Percentiles rank a stretch among this genome's conserved stretches.
Conservation (phyloP, 2,113 vertebrate genomes). For the Ptilorrhoa leucosticta region DNA sequence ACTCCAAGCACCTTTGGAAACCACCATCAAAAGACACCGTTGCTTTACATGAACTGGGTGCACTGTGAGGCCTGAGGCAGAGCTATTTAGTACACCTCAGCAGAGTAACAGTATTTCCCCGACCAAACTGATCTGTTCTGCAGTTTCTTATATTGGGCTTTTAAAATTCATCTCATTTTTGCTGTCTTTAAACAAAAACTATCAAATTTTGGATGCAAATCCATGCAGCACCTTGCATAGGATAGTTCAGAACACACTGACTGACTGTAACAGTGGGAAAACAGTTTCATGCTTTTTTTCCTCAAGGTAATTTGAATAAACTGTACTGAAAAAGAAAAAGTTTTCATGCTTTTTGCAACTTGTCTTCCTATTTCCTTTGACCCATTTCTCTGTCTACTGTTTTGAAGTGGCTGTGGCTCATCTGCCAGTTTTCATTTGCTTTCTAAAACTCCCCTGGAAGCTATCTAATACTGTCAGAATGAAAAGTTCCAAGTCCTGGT, state of each 20-base stretch:
- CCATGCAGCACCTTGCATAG: neutral
- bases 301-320: neutral
- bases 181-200: neutral
- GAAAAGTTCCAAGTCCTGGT: neutral
- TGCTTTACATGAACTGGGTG: neutral
- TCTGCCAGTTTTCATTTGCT: constrained; percentile 29
- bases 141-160: neutral
- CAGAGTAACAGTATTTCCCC: neutral
- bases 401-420: constrained; percentile 5
- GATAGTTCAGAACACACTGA: neutral
- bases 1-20: neutral
- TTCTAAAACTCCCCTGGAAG: neutral
- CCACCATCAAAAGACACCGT: neutral
- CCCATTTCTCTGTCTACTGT: neutral
- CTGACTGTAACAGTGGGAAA: neutral
- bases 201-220: neutral
- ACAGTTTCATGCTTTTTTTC: neutral
- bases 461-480: neutral
- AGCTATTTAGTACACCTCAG: neutral
- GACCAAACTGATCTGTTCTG: neutral
- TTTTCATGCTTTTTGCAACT: neutral
- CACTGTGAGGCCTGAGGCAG: neutral
- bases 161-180: neutral
- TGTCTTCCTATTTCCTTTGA: neutral
- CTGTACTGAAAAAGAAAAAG: neutral